A percentile compares a stretch with the other conserved stretches of the same genome.
These are phyloP conservation scores for Cynopterus brachyotis DNA, from an alignment of 2,113 vertebrate genomes.

Conservation along the genomic window DNA sequence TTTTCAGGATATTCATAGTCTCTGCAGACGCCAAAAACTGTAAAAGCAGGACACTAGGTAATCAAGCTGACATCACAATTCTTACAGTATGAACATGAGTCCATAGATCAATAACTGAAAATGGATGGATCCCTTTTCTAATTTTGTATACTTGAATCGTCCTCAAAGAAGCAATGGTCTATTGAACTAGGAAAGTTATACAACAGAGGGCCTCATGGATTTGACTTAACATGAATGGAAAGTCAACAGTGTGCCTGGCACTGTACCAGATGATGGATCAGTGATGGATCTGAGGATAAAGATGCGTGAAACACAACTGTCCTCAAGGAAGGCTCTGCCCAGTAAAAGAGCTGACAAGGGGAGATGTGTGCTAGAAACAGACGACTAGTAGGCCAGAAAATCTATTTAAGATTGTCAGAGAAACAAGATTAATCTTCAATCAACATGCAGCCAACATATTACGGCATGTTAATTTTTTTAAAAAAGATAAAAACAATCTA, in stretches of 20 bases:
- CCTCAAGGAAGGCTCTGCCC: background rate
- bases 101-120: background rate
- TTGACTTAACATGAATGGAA: background rate
- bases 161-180: background rate
- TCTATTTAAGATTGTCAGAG: background rate
- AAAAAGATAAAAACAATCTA: background rate
- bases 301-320: background rate
- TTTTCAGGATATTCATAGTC: background rate
- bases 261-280: background rate
- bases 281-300: background rate
- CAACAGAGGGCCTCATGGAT: background rate
- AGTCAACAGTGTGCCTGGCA: background rate
- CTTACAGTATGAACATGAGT: background rate
- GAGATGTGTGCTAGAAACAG: background rate
- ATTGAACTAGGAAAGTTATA: background rate
- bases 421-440: background rate
- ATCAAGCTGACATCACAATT: background rate
- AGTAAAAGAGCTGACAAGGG: background rate
- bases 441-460: background rate
- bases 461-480: background rate
- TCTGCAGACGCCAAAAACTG: background rate
- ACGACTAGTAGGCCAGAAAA: background rate
- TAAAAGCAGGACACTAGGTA: background rate
- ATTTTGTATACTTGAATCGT: background rate
- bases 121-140: background rate